These are phyloP conservation scores for Syrphus vitripennis DNA, from an alignment of 2,888 invertebrate species.

Conservation along the genomic window DNA sequence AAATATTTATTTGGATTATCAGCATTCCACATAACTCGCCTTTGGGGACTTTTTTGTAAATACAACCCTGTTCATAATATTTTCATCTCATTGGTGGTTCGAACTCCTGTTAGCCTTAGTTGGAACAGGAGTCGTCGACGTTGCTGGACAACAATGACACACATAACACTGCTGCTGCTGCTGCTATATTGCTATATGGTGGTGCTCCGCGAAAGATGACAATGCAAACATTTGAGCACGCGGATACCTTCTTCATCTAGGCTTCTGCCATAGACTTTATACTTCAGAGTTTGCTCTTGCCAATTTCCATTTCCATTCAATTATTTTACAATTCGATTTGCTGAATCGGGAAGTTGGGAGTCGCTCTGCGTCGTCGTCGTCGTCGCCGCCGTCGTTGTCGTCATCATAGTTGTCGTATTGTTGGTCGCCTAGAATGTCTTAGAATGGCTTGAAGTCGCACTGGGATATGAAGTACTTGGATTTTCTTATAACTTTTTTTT, in stretches of 20 bases:
- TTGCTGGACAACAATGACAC: constrained; percentile 70
- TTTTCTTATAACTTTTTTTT: constrained; percentile 14
- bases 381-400: neutral
- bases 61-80: neutral
- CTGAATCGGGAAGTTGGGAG: constrained; percentile 71
- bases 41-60: neutral
- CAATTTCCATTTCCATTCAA: constrained; percentile 73
- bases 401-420: no score
- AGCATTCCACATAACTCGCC: neutral
- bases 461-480: constrained; percentile 51
- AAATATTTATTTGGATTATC: neutral
- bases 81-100: constrained; percentile 4
- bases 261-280: constrained; percentile 1
- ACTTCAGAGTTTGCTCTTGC: constrained; percentile 33
- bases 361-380: constrained; percentile 25
- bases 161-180: constrained; percentile 51
- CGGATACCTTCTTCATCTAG: constrained; percentile 30
- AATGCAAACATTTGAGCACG: constrained; percentile 57
- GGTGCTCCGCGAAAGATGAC: constrained; percentile 57
- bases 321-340: constrained; percentile 74
- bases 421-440: constrained; percentile 54
- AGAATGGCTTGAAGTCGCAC: constrained; percentile 67
- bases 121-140: constrained; percentile 17
- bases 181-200: neutral
- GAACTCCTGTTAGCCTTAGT: constrained; percentile 10